Evolutionary conservation across 1,140 invertebrate genomes (phyloP).

Genomic region (Linepithema humile): DNA sequence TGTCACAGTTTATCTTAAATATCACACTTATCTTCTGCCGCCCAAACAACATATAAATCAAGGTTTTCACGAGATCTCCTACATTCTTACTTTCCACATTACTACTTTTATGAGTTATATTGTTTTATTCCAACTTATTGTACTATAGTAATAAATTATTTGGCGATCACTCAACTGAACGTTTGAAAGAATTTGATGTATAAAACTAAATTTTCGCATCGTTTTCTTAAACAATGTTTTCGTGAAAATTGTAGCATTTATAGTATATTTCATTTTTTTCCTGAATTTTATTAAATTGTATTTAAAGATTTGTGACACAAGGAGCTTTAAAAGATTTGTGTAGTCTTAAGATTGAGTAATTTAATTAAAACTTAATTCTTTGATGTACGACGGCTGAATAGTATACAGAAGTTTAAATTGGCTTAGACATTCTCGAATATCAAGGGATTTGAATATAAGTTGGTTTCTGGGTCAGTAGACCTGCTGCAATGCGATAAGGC

Average conservation of each 20-base stretch:
- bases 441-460: neutral
- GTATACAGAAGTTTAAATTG: neutral
- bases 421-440: neutral
- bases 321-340: neutral
- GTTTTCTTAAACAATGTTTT: neutral
- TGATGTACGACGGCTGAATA: no score
- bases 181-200: neutral
- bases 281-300: neutral
- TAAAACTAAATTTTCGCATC: neutral
- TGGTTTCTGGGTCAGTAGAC: slow-evolving; percentile 59
- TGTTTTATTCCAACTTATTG: neutral
- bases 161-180: neutral
- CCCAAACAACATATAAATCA: slow-evolving; percentile 8
- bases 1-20: slow-evolving; percentile 21
- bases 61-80: neutral
- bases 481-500: slow-evolving; percentile 57
- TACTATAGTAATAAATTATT: neutral
- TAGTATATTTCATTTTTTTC: neutral
- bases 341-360: neutral
- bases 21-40: slow-evolving; percentile 16
- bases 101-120: neutral
- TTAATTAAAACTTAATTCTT: neutral
- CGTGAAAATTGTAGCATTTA: neutral
- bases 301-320: neutral
- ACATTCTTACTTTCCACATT: neutral